Base-by-base conservation (phyloP, 2,113 vertebrate genomes). In the Alces alces region DNA sequence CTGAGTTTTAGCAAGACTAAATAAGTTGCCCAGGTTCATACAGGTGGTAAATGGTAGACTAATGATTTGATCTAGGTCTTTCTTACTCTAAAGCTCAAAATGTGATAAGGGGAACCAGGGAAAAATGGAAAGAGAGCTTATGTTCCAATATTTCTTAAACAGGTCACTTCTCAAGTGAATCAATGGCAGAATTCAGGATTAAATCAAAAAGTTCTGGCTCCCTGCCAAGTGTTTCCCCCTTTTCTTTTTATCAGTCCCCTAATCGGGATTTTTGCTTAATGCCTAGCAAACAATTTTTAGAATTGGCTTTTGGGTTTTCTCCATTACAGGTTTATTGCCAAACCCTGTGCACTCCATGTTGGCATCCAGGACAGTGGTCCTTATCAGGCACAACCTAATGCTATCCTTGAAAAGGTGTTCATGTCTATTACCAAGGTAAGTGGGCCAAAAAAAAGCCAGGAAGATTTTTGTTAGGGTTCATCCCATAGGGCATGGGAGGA, bases 371-470 rank as follows among this genome's bases (percentile, higher is more conserved):
- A 99, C 50, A 99, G 98, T 33, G 98, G 98, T 89, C 98, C 97
- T 97, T 99, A 99, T 97, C 98, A 98, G 99, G 99, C 99, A 76
- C 99, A 99, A 95, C 99, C 99, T 97, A 99, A 99, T 94, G 98
- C 99, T 33, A 99, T 99, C 96, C 99, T 99, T 98, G 99, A 99
- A 98, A 99, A 99, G 98, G 99, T 99, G 98, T 99, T 99, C 98
- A 97, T 99, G 97, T 99, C 99, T 98, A 99, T 99, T 97, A 99
- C 99, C 80, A 99, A 99, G 99, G 99, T 99, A 97, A 99, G 98
- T 98, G 13, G 55, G 4, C 36, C 84, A 89, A 89, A 60, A 50
- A 21, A 90, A 60, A 25, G 8, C n/a, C n/a, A 19, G 58, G 96
- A 86, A 76, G 76, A 47, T n/a, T 97, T 30, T 55, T 36, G 14